These are phyloP conservation scores for Gallinago media DNA, from an alignment of 2,113 vertebrate genomes.

Conservation along the genomic window DNA sequence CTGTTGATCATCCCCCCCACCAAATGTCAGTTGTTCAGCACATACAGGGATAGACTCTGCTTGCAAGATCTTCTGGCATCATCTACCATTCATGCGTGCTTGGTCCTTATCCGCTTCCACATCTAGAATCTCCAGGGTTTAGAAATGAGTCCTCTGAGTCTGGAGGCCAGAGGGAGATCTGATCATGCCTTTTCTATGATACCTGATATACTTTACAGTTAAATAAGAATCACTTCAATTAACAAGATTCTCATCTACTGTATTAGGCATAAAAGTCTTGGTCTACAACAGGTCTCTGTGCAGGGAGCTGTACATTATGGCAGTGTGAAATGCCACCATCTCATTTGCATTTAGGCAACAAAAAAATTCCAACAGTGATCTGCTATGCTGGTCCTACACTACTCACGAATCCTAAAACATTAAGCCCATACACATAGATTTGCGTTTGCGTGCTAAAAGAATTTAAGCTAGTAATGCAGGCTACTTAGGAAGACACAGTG, in stretches of 20 bases:
- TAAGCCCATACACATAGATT: background rate
- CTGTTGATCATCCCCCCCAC: background rate
- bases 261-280: background rate
- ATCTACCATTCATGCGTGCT: background rate
- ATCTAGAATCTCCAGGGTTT: background rate
- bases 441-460: background rate
- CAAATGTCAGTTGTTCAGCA: background rate
- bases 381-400: background rate
- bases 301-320: background rate
- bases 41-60: background rate
- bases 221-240: background rate
- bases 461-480: background rate
- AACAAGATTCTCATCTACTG: background rate
- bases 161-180: background rate
- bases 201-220: background rate
- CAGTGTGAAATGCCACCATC: background rate
- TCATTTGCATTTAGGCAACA: background rate
- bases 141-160: background rate
- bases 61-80: background rate
- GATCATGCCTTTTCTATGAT: background rate
- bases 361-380: background rate
- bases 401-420: background rate
- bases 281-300: background rate
- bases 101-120: background rate
- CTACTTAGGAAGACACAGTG: background rate